phyloP scores from a whole-genome alignment of 2,113 vertebrate species.

The Corvus hawaiiensis region DNA sequence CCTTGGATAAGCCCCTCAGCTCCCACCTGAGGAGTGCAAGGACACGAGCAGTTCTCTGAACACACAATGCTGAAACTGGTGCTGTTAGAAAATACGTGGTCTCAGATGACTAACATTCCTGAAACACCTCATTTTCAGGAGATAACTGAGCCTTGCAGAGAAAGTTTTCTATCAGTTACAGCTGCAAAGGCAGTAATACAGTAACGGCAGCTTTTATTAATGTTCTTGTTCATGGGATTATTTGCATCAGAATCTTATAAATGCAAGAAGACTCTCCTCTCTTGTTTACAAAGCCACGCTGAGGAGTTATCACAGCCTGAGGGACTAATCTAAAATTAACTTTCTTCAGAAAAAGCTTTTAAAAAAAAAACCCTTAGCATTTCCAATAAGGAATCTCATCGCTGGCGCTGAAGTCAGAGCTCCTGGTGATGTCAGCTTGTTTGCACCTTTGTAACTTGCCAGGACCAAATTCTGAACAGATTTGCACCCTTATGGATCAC shows the following conservation, averaged over 20 bases:
- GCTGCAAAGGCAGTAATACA: conserved; percentile 32
- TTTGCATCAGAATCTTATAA: conserved; percentile 50
- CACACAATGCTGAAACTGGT: not conserved
- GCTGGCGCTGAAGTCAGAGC: conserved; percentile 20
- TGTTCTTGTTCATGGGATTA: conserved; percentile 30
- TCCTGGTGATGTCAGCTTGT: conserved; percentile 56
- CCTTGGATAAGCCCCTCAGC: not conserved
- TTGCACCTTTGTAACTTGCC: conserved; percentile 51
- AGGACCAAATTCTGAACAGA: conserved; percentile 42
- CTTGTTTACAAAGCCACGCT: conserved; percentile 65
- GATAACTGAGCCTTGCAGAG: not conserved
- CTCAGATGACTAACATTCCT: conserved; percentile 48
- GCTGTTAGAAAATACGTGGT: conserved; percentile 33
- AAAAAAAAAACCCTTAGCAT: conserved; percentile 40
- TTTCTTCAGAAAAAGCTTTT: conserved; percentile 59
- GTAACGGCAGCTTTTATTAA: conserved; percentile 8
- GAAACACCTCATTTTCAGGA: conserved; percentile 22
- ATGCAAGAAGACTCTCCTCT: conserved; percentile 50
- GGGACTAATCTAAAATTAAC: conserved; percentile 62
- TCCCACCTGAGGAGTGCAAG: not conserved
- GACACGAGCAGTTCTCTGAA: not conserved
- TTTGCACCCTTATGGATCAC: conserved; percentile 15
- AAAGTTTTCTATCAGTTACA: conserved; percentile 51
- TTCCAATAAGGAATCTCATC: conserved; percentile 48
- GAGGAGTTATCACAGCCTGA: conserved; percentile 65